These are phyloP conservation scores for Eubucco bourcierii DNA, from an alignment of 2,113 vertebrate genomes.

Conservation along the genomic window DNA sequence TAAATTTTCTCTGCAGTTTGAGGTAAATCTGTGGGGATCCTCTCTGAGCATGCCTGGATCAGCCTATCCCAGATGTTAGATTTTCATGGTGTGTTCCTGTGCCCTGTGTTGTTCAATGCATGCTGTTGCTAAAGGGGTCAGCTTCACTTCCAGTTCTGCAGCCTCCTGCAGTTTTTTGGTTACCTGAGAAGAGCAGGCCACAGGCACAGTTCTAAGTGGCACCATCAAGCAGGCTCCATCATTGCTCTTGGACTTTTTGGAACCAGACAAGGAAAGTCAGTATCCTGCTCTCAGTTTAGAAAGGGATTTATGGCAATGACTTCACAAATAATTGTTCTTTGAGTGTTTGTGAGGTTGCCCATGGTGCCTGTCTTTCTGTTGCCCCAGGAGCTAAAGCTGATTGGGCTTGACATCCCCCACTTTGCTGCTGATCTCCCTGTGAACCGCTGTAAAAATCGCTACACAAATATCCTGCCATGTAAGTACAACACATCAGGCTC, in stretches of 20 bases:
- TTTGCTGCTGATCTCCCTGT: conserved; percentile 92
- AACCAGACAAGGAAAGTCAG: background rate
- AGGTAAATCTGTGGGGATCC: conserved; percentile 77
- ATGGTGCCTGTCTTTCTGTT: conserved; percentile 5
- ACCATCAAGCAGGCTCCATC: background rate
- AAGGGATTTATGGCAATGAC: background rate
- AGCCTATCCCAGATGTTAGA: background rate
- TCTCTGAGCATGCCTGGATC: background rate
- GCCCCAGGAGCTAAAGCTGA: conserved; percentile 89
- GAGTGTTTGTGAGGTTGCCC: background rate
- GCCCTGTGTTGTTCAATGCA: background rate
- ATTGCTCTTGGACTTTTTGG: background rate
- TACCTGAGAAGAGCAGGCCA: background rate
- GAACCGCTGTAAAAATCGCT: conserved; percentile 95
- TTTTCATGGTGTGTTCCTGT: background rate
- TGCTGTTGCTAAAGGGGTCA: background rate
- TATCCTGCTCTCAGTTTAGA: background rate
- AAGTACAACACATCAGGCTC: conserved; percentile 50
- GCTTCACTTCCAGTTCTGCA: background rate
- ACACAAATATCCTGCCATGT: conserved; percentile 98
- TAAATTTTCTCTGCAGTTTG: conserved; percentile 97
- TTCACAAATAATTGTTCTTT: background rate
- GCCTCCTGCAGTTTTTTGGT: background rate
- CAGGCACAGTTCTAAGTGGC: background rate
- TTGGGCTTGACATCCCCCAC: conserved; percentile 92